Evolutionary conservation across 2,888 invertebrate species (phyloP), one percentile per base, ranked within the genome.

Genomic region (Aleiodes alternator): DNA sequence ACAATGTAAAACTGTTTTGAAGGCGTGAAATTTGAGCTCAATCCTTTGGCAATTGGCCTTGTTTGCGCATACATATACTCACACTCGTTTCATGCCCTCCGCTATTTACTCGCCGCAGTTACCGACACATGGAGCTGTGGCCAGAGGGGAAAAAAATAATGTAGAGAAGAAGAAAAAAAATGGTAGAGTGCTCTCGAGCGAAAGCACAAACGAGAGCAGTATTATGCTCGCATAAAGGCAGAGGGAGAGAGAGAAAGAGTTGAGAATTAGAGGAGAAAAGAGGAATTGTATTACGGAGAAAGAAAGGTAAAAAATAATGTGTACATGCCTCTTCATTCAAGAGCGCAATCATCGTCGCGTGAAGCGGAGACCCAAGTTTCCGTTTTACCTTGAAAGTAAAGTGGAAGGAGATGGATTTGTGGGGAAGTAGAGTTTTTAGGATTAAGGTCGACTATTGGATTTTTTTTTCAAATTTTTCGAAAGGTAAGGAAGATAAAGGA

Each of bases 141-240:
- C 34, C 61, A 38, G n/a, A 31, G 31, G 38, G 6, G 43, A 16
- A 64, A 64, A 16, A 64, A 48, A 64, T n/a, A 64, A 43, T 11
- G 14, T n/a, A 16, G 50, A 56, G 12, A 69, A 43, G 48, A 76
- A 53, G 72, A 50, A 55, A 55, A 38, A 70, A 69, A 66, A 61
- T 43, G 66, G 73, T 69, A 75, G 73, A 70, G 48, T 77, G 77
- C 76, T 78, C 76, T 78, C 73, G 66, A 75, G 76, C 77, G 77
- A 78, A 80, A 80, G 79, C 77, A 75, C 73, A 77, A 77, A 79
- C 77, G 80, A 78, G 79, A 77, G 75, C 74, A 77, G 75, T 76
- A 78, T 77, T 80, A 80, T 75, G 77, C 79, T 79, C 75, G 78
- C 71, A 73, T 76, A 75, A 76, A 80, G 71, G 56, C 69, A 66